phyloP scores from a whole-genome alignment of 2,113 vertebrate genomes.

The Carollia perspicillata region DNA sequence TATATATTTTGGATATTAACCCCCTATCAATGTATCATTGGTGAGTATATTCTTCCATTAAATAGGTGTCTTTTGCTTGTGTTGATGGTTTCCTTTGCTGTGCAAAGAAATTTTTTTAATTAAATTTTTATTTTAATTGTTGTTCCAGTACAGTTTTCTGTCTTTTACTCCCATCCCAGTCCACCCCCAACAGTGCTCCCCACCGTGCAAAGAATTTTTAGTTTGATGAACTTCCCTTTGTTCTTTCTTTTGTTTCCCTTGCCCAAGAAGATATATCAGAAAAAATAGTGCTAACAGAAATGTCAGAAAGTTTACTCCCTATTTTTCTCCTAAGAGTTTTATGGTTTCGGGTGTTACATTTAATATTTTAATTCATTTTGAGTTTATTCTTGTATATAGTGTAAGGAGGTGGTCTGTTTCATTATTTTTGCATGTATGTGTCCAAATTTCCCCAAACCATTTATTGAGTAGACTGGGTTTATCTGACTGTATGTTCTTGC shows the following conservation, averaged over 20 bases:
- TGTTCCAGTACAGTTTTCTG: too few relatives aligned
- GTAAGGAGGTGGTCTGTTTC: neutral
- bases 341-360: neutral
- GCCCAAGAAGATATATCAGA: too few relatives aligned
- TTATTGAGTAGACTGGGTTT: neutral
- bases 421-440: neutral
- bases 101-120: neutral
- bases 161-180: too few relatives aligned
- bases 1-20: too few relatives aligned
- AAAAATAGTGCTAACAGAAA: neutral
- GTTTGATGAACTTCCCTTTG: neutral
- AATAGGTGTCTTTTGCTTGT: neutral
- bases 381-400: neutral
- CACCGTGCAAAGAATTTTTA: neutral
- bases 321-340: neutral
- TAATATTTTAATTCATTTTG: neutral
- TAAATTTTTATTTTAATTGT: too few relatives aligned
- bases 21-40: too few relatives aligned
- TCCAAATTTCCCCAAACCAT: neutral
- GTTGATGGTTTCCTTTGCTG: neutral
- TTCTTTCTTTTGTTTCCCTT: neutral
- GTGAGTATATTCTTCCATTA: neutral
- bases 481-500: neutral
- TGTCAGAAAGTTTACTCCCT: neutral
- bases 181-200: too few relatives aligned